Evolutionary conservation across 35 echinoderm and acorn worm genomes (phyloP).

Genomic region (Apostichopus californicus): DNA sequence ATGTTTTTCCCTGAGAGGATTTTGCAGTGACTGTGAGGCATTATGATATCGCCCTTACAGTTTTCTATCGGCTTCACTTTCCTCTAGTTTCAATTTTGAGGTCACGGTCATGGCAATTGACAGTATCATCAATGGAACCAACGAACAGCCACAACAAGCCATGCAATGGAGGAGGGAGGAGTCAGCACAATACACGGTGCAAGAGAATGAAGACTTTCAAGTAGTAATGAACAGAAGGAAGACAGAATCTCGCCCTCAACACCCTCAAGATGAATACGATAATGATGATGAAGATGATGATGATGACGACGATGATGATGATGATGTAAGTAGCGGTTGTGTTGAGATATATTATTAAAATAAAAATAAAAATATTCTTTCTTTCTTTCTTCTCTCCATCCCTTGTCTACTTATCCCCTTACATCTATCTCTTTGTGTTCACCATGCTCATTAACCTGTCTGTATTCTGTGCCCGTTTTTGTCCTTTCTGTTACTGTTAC

Average conservation of each 20-base stretch:
- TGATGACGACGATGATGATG: neutral
- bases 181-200: neutral
- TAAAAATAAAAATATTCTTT: too few relatives aligned
- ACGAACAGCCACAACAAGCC: neutral
- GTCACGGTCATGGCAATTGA: neutral
- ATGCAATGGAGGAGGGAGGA: neutral
- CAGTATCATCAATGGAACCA: neutral
- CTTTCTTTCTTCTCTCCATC: too few relatives aligned
- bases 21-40: too few relatives aligned
- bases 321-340: neutral
- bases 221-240: neutral
- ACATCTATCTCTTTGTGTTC: too few relatives aligned
- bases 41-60: too few relatives aligned
- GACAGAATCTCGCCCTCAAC: neutral
- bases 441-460: too few relatives aligned
- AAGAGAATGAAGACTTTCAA: neutral
- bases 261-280: neutral
- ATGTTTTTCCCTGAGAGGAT: too few relatives aligned
- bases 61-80: neutral
- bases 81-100: neutral
- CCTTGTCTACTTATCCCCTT: too few relatives aligned
- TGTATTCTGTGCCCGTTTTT: too few relatives aligned
- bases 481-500: too few relatives aligned
- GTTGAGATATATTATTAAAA: too few relatives aligned
- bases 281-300: neutral